Conservation (phyloP, 2,113 vertebrate genomes). For the Benitochromis conjunctus region DNA sequence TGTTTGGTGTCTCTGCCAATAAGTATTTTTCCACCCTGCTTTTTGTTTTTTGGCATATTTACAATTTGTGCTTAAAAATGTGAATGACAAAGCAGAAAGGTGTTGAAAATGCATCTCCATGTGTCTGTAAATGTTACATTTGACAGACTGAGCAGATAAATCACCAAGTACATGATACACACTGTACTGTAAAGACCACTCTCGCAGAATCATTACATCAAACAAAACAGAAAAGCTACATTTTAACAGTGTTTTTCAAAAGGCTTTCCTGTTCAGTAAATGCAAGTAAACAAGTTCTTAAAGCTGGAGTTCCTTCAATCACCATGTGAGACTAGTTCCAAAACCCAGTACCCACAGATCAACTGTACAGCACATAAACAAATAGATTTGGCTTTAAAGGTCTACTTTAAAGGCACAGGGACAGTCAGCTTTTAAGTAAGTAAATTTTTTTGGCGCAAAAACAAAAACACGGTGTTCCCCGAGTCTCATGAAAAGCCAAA, state of each 20-base stretch:
- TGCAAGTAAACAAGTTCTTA: neutral
- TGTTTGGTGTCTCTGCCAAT: accelerated
- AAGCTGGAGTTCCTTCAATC: neutral
- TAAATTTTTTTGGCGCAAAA: too few relatives aligned
- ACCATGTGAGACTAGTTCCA: neutral
- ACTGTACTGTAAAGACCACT: neutral
- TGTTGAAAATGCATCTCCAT: neutral
- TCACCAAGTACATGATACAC: neutral
- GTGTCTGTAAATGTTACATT: neutral
- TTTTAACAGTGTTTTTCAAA: neutral
- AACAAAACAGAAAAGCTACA: neutral
- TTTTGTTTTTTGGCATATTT: neutral
- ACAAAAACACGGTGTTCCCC: neutral
- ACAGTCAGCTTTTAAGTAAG: neutral
- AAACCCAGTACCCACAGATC: neutral
- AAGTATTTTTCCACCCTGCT: neutral
- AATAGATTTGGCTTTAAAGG: neutral
- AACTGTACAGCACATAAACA: neutral
- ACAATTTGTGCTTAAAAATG: neutral
- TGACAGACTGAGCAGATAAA: neutral
- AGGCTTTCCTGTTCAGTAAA: neutral
- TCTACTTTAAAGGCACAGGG: neutral
- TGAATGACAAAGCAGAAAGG: neutral
- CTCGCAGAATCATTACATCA: neutral
- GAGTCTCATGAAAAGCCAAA: neutral